Evolutionary conservation across 2,113 vertebrate genomes (phyloP).

Genomic region (Acrocephalus kingi): DNA sequence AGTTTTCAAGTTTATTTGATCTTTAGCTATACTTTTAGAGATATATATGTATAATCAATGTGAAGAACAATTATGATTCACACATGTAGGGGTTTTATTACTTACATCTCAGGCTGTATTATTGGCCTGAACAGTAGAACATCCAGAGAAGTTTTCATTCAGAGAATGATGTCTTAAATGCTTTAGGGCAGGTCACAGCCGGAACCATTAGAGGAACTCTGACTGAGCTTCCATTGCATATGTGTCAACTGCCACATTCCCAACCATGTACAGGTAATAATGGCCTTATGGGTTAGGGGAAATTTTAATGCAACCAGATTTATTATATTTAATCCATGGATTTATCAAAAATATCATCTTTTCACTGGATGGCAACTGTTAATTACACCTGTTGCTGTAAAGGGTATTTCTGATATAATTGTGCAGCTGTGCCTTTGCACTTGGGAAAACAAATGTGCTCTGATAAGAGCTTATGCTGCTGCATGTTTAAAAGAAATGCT

Average conservation of each 20-base stretch:
- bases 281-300: background rate
- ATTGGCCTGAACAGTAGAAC: background rate
- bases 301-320: background rate
- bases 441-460: background rate
- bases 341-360: background rate
- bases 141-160: background rate
- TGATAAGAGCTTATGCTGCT: background rate
- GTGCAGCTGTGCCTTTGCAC: background rate
- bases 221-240: background rate
- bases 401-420: background rate
- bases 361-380: background rate
- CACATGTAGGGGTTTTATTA: background rate
- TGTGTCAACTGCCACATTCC: background rate
- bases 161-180: background rate
- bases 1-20: background rate
- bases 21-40: background rate
- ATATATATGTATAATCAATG: background rate
- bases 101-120: background rate
- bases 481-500: background rate
- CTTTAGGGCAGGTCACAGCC: background rate
- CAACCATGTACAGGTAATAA: background rate
- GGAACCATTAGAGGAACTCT: background rate
- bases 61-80: background rate
- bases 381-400: background rate
- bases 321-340: background rate